Percentiles rank a stretch among this genome's conserved stretches.
Conservation (phyloP, 2,888 invertebrate genomes). For the Agrochola circellaris region DNA sequence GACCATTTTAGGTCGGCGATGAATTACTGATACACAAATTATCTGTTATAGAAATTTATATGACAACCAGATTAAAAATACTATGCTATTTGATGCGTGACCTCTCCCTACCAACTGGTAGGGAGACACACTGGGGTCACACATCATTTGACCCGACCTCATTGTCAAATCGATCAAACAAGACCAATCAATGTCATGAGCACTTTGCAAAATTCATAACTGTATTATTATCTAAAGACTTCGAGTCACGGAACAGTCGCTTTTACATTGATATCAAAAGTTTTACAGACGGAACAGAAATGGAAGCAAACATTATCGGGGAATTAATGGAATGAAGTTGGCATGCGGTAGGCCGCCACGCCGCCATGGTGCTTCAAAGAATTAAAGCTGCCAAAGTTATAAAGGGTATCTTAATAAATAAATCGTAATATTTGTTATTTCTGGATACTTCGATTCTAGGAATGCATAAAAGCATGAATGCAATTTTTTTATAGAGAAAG, state of each 20-base stretch:
- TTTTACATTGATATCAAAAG: background rate
- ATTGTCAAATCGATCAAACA: slow-evolving; percentile 3
- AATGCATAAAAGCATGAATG: background rate
- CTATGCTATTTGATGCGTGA: background rate
- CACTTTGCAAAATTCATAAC: slow-evolving; percentile 23
- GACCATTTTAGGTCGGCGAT: background rate
- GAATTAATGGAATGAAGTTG: background rate
- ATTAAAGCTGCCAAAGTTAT: background rate
- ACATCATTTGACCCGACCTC: slow-evolving; percentile 9
- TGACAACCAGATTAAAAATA: background rate
- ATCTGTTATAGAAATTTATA: background rate
- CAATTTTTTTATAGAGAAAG: background rate
- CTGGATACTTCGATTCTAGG: background rate
- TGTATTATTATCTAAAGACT: background rate
- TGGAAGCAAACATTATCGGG: background rate
- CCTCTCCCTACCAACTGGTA: no score
- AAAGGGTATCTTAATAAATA: background rate
- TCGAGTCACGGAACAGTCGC: background rate
- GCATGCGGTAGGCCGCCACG: background rate
- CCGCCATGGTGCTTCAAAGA: background rate
- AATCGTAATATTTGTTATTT: background rate
- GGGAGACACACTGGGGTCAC: background rate
- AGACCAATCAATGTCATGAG: slow-evolving; percentile 16
- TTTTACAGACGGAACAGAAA: background rate
- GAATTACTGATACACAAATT: background rate